Base-by-base conservation (phyloP, 2,888 invertebrate genomes). In the Pemphredon lugubris region DNA sequence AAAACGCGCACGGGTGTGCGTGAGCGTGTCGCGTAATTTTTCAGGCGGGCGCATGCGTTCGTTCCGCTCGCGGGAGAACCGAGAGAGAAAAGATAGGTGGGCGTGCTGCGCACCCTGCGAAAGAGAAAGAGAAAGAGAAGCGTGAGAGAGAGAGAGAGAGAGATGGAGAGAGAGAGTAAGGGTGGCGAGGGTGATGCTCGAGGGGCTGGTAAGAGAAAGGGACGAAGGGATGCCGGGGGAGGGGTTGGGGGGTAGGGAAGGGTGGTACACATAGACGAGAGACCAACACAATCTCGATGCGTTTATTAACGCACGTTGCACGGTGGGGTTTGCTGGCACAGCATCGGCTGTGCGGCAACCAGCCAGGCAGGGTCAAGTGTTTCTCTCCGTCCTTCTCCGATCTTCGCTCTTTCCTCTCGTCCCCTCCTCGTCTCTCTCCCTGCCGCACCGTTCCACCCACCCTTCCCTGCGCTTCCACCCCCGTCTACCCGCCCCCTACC, bases 341-440 rank as follows among this genome's bases (percentile, higher is more conserved):
- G 87, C 86, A 84, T 79, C 83, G 81, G 83, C 77, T 78, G 76
- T 76, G 80, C 78, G 81, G 69, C 78, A 75, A 71, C 75, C 75
- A 76, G 74, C 73, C 81, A 83, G 83, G 86, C 86, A 85, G 86
- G 85, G 87, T 87, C 87, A 87, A 87, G 87, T 86, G 81, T 64
- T 59, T 75, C 78, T 57, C 73, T 67, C 70, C 55, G 45, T 73
- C 73, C 74, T 74, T 51, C 47, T 54, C 57, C 61, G 34, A 50
- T 54, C 60, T 61, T 50, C 67, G 39, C 65, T 47, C 48, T 70
- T 55, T 73, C 57, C 23, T 18, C 39, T 39, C 53, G 40, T 34
- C 37, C 42, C n/a, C 57, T 54, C 20, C 53, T 20, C 54, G 53
- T 23, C 13, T 68, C 34, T 44, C 59, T n/a, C 11, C 58, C 48